Percentiles rank a stretch among this genome's conserved stretches.
Conservation (phyloP, 2,113 vertebrate genomes). For the Chaetodon trifascialis region DNA sequence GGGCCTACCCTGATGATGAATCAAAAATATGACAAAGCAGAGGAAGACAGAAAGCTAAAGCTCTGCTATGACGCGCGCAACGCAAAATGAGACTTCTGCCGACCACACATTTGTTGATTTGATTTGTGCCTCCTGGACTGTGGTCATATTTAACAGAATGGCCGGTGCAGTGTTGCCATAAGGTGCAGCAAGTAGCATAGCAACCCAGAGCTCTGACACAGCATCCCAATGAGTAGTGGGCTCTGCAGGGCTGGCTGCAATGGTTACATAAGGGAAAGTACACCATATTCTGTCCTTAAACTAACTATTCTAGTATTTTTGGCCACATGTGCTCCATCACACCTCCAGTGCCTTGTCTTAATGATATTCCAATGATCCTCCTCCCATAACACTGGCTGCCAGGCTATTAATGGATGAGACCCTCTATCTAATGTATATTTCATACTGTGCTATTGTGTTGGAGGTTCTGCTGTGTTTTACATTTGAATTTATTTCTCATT, state of each 20-base stretch:
- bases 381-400: conserved; percentile 13
- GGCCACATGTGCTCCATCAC: background rate
- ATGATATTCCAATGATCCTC: conserved; percentile 9
- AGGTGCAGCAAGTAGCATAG: conserved; percentile 69
- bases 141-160: conserved; percentile 25
- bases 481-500: conserved; percentile 55
- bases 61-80: background rate
- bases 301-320: background rate
- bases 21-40: conserved; percentile 7
- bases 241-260: conserved; percentile 47
- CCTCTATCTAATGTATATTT: conserved; percentile 67
- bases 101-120: background rate
- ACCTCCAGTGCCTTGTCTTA: background rate
- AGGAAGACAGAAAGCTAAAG: background rate
- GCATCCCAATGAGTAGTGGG: conserved; percentile 67
- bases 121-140: background rate
- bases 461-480: conserved; percentile 22
- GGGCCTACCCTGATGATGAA: conserved; percentile 47
- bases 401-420: conserved; percentile 30
- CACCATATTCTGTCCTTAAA: background rate
- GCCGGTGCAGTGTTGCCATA: conserved; percentile 41
- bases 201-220: conserved; percentile 68
- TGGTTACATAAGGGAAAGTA: conserved; percentile 53
- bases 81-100: background rate
- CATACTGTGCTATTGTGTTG: conserved; percentile 57